Evolutionary conservation across 1,140 invertebrate genomes (phyloP), one percentile per base, ranked within the genome.

Genomic region (Sitobion miscanthi): DNA sequence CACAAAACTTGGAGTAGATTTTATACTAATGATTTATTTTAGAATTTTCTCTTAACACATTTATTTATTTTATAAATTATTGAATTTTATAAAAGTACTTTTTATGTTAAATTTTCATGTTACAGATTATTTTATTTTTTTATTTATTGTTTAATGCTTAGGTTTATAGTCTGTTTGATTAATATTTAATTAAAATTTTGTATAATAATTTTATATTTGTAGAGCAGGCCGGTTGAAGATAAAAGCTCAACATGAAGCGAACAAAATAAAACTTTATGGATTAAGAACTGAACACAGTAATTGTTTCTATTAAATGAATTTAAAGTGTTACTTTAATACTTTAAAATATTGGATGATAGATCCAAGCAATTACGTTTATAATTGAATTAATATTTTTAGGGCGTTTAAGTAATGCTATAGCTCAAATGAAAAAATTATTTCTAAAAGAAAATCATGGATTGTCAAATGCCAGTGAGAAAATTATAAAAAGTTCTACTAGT

Each of bases 151-250:
- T 20, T 52, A 23, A 11, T 87, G 9, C 20, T 87, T 42, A 4
- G 42, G 42, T 42, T 42, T 49, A 30, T 86, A 45, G 30, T 45
- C 49, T n/a, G 30, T 49, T 30, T 47, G 14, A 25, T 85, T 85
- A 42, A 42, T 42, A 86, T 42, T 35, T 52, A 35, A 49, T 54
- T 54, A 6, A 54, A 54, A 0, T 21, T 54, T 0, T 49, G 17
- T 54, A 17, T 30, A 14, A 88, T n/a, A 21, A 49, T 87, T 49
- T 85, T 89, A 94, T 93, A 91, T 91, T 94, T 95, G 45, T 94
- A 96, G 99, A 92, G 99, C 98, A 54, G 99, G 99, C 95, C 96
- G 99, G 92, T 95, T 99, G 94, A 99, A 99, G 96, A 99, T 99
- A 95, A 99, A 99, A 95, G 98, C 98, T 23, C 98, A 99, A 95